A percentile compares a stretch with the other conserved stretches of the same genome.
Evolutionary conservation across 2,113 vertebrate species (phyloP).

Genomic region (Melanotaenia duboulayi): DNA sequence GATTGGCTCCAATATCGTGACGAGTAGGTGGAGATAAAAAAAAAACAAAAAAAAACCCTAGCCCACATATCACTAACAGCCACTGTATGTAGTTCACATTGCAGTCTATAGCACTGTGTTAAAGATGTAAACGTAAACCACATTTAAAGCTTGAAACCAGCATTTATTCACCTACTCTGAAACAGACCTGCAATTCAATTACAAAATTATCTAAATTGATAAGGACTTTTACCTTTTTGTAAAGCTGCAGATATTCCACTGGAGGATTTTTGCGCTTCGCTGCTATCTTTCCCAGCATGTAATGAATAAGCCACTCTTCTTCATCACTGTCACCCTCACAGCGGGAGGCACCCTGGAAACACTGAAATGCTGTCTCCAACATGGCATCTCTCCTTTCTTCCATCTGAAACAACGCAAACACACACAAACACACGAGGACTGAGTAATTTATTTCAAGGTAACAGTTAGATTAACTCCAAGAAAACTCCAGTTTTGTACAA

Average conservation of each 20-base stretch:
- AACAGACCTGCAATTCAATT: background rate
- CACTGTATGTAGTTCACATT: background rate
- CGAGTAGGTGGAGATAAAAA: background rate
- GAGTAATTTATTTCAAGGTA: slow-evolving; percentile 14
- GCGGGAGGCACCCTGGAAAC: slow-evolving; percentile 90
- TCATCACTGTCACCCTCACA: slow-evolving; percentile 95
- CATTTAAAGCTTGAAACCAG: too few relatives aligned
- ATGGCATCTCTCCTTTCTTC: slow-evolving; percentile 91
- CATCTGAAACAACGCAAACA: slow-evolving; percentile 84
- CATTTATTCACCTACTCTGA: too few relatives aligned
- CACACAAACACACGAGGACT: slow-evolving; percentile 6
- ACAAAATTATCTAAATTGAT: background rate
- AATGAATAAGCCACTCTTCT: slow-evolving; percentile 99
- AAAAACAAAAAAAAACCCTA: background rate
- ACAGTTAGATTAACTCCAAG: slow-evolving; percentile 15
- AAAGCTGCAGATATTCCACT: slow-evolving; percentile 89
- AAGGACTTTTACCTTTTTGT: slow-evolving; percentile 84
- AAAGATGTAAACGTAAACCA: too few relatives aligned
- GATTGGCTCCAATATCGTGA: too few relatives aligned
- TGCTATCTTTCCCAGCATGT: slow-evolving; percentile 98
- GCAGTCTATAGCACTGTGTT: background rate
- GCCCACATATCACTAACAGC: background rate
- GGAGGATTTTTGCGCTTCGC: slow-evolving; percentile 92
- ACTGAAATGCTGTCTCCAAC: slow-evolving; percentile 91
- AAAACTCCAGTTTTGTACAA: background rate